Evolutionary conservation across 2,797 vertebrate species (phyloP).

Genomic region (Lophotriccus pileatus): DNA sequence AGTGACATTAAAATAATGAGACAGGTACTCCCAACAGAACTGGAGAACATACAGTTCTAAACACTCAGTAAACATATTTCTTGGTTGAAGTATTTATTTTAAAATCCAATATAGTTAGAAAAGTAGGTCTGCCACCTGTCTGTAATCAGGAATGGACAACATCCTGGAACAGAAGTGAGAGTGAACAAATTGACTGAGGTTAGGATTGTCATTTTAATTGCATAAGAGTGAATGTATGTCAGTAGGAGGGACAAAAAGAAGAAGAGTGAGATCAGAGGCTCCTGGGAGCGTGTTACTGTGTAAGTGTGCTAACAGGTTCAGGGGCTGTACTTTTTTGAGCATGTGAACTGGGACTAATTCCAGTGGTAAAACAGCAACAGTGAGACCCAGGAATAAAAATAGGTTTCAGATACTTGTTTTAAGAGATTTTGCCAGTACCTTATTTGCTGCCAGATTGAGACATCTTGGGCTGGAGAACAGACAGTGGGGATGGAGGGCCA

Average conservation of each 20-base stretch:
- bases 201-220: not conserved
- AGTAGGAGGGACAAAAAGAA: not conserved
- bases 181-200: not conserved
- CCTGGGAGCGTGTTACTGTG: fast-evolving
- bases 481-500: not conserved
- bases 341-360: not conserved
- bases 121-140: not conserved
- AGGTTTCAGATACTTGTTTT: not conserved
- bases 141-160: not conserved
- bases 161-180: not conserved
- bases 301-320: not conserved
- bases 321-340: not conserved
- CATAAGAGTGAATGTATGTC: not conserved
- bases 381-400: not conserved
- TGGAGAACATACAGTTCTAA: not conserved
- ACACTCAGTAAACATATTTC: not conserved
- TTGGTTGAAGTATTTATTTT: not conserved
- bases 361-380: not conserved
- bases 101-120: not conserved
- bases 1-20: not conserved
- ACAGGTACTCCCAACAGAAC: not conserved
- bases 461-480: not conserved
- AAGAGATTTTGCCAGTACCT: not conserved
- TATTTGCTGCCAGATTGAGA: not conserved
- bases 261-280: not conserved